Conservation (phyloP, 2,113 vertebrate genomes). For the Balaeniceps rex region DNA sequence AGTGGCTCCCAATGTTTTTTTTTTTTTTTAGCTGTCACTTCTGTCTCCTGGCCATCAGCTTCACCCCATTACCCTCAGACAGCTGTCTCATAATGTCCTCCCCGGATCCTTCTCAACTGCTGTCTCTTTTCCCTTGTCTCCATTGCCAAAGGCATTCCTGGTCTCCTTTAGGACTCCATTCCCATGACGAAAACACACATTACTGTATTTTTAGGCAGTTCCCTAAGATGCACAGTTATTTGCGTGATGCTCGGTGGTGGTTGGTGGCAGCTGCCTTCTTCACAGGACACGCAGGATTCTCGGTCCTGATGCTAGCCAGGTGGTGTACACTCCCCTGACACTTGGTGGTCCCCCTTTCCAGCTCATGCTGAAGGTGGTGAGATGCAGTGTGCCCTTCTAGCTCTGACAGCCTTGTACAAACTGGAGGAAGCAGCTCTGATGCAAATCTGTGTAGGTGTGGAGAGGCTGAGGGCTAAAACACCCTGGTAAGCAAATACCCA, state of each 20-base stretch:
- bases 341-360: not conserved
- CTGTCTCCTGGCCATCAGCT: not conserved
- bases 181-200: not conserved
- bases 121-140: not conserved
- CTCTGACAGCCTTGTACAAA: not conserved
- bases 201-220: not conserved
- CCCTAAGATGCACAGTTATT: not conserved
- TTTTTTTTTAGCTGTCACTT: not conserved
- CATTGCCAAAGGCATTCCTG: not conserved
- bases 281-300: accelerated
- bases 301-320: accelerated
- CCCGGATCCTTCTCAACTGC: not conserved
- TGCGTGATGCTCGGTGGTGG: not conserved
- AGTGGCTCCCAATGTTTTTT: not conserved
- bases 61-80: not conserved
- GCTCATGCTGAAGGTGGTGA: not conserved
- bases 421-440: not conserved
- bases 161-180: not conserved
- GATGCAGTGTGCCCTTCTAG: accelerated
- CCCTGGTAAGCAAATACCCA: not conserved
- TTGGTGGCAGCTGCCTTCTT: not conserved
- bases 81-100: not conserved
- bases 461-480: not conserved
- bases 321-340: not conserved
- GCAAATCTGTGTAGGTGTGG: not conserved